A percentile compares a stretch with the other conserved stretches of the same genome.
Conservation (phyloP, 2,888 invertebrate species). For the Choreutis nemorana region DNA sequence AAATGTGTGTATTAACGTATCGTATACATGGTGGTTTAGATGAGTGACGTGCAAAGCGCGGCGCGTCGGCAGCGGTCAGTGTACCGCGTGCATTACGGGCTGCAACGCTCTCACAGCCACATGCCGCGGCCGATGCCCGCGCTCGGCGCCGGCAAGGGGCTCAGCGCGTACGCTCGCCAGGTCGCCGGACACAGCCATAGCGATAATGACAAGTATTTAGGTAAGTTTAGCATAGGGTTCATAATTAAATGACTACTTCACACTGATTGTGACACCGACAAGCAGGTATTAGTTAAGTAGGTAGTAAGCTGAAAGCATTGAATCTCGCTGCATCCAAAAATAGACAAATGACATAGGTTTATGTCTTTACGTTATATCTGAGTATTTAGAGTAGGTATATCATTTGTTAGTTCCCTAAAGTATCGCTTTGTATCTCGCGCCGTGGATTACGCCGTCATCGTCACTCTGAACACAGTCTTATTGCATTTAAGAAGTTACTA, state of each 20-base stretch:
- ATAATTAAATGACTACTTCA: neutral
- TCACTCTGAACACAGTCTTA: no score
- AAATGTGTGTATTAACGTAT: constrained; percentile 4
- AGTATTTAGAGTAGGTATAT: no score
- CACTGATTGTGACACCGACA: no score
- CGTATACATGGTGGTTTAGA: constrained; percentile 30
- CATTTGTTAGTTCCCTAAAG: no score
- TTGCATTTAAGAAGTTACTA: no score
- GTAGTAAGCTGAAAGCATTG: no score
- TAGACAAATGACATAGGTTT: no score
- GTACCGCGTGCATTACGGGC: constrained; percentile 40
- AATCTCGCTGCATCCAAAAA: no score
- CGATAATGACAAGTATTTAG: constrained; percentile 32
- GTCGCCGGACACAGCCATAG: constrained; percentile 41
- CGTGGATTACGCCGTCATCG: no score
- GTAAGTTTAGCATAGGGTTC: constrained; percentile 18
- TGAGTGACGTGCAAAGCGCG: constrained; percentile 36
- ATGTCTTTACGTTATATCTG: no score
- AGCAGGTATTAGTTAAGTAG: no score
- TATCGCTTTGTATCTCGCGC: no score
- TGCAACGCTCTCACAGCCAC: constrained; percentile 26
- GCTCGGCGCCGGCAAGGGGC: constrained; percentile 16
- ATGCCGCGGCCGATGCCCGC: constrained; percentile 26
- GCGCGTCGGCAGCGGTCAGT: constrained; percentile 43
- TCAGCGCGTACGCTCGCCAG: constrained; percentile 32